A percentile compares a stretch with the other conserved stretches of the same genome.
Conservation (phyloP, 2,113 vertebrate species). For the Rhombomys opimus region DNA sequence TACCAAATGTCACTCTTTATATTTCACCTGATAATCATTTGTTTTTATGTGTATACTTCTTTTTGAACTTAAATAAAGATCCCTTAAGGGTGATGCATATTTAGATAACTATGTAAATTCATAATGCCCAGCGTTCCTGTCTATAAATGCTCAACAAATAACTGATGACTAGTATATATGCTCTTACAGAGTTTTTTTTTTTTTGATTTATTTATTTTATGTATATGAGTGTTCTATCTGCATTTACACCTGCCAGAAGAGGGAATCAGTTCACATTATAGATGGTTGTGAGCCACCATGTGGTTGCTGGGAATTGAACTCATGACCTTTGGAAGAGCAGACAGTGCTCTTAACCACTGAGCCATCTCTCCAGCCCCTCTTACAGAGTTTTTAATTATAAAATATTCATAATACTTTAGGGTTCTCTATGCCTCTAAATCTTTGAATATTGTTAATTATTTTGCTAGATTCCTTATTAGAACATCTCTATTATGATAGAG, state of each 20-base stretch:
- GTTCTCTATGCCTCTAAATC: slow-evolving; percentile 26
- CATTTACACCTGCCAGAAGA: no score
- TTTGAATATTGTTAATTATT: slow-evolving; percentile 52
- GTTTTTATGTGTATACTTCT: slow-evolving; percentile 28
- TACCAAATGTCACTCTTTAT: not conserved
- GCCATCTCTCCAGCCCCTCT: no score
- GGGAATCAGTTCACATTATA: no score
- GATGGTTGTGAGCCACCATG: no score
- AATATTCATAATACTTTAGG: not conserved
- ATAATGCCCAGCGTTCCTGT: not conserved
- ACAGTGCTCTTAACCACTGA: no score
- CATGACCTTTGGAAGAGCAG: no score
- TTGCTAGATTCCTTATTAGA: slow-evolving; percentile 49
- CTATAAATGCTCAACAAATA: slow-evolving; percentile 40
- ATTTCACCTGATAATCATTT: not conserved
- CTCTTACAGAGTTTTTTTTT: not conserved
- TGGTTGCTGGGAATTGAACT: no score
- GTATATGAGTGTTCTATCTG: no score
- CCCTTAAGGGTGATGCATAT: not conserved
- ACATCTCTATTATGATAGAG: slow-evolving; percentile 8
- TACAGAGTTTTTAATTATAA: slow-evolving; percentile 34
- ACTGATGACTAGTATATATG: slow-evolving; percentile 10
- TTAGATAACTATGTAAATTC: slow-evolving; percentile 47
- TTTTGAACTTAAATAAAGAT: slow-evolving; percentile 35
- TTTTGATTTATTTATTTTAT: no score